Evolutionary conservation across 2,113 vertebrate species (phyloP), one percentile per base, ranked within the genome.

Genomic region (Salminus brasiliensis): DNA sequence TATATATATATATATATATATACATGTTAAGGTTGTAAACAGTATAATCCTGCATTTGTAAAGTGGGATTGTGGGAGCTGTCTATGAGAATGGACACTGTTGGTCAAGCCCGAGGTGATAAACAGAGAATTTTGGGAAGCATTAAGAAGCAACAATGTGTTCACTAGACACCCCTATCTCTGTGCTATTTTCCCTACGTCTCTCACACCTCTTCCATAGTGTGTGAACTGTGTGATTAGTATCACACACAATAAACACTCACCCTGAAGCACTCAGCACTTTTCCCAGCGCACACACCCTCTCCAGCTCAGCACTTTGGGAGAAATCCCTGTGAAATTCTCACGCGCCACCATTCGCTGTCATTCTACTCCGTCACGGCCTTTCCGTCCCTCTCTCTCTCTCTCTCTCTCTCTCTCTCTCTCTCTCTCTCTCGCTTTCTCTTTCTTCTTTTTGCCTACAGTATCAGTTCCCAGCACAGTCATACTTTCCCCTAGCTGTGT

Each of bases 241-340:
- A 80, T 83, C 65, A 76, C 71, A 80, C 75, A 82, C 74, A 62
- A 53, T 32, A 81, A 45, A 81, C 80, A 72, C 66, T 62, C 83
- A 80, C 63, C 83, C 39, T 55, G 41, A 80, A 23, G 62, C 73
- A 65, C 78, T 87, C 86, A 88, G 86, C 85, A 55, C 73, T 39
- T 87, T 89, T 89, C 85, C 85, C 90, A 87, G 72, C 72, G n/a
- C 77, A 87, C 78, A 43, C 52, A 71, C 59, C 78, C 63, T 67
- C 52, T 81, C 70, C 78, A 81, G 73, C 73, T 78, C 75, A 86
- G 81, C 55, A 32, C 74, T 85, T 87, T 65, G 72, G 78, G 60
- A 57, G 72, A 72, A 12, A 49, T 77, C 84, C 89, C 87, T 73
- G 62, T 87, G 89, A 90, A 88, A 90, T 85, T 86, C 83, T 86